A percentile compares a stretch with the other conserved stretches of the same genome.
Evolutionary conservation across 2,888 invertebrate species (phyloP).

Genomic region (Sinodicranocentrus sp.): DNA sequence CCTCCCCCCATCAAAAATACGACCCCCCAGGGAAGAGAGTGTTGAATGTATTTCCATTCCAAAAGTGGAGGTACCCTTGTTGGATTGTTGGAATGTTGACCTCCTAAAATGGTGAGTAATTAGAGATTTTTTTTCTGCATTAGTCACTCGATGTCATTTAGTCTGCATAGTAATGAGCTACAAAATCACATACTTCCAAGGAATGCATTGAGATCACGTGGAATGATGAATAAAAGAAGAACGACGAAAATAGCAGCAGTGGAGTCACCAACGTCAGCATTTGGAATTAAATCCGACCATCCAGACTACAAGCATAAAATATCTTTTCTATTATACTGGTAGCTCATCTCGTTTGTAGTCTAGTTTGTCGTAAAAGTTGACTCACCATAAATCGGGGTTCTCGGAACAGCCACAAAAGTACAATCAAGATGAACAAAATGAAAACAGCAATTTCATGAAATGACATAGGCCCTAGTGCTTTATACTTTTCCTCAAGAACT

Average conservation of each 20-base stretch:
- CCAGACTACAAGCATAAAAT: slow-evolving; percentile 84
- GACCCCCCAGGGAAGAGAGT: slow-evolving; percentile 68
- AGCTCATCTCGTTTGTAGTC: background rate
- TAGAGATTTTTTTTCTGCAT: background rate
- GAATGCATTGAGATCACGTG: slow-evolving; percentile 66
- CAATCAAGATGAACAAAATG: slow-evolving; percentile 86
- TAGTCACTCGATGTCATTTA: background rate
- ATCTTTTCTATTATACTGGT: background rate
- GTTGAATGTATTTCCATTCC: slow-evolving; percentile 69
- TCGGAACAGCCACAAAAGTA: slow-evolving; percentile 92
- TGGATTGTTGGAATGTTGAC: slow-evolving; percentile 12
- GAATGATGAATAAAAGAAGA: slow-evolving; percentile 66
- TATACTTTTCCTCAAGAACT: slow-evolving; percentile 88
- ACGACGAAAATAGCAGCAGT: slow-evolving; percentile 70
- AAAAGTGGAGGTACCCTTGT: slow-evolving; percentile 46
- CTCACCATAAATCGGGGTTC: slow-evolving; percentile 88
- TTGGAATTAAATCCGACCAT: slow-evolving; percentile 87
- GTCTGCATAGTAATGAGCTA: background rate
- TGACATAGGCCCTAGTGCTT: slow-evolving; percentile 88
- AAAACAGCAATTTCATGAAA: slow-evolving; percentile 88
- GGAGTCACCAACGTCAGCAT: slow-evolving; percentile 80
- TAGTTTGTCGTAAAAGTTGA: background rate
- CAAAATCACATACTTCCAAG: slow-evolving; percentile 58
- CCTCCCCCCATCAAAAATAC: slow-evolving; percentile 80
- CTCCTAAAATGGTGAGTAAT: slow-evolving; percentile 25